phyloP scores from a whole-genome alignment of 2,113 vertebrate genomes.

The Dicerorhinus sumatrensis region DNA sequence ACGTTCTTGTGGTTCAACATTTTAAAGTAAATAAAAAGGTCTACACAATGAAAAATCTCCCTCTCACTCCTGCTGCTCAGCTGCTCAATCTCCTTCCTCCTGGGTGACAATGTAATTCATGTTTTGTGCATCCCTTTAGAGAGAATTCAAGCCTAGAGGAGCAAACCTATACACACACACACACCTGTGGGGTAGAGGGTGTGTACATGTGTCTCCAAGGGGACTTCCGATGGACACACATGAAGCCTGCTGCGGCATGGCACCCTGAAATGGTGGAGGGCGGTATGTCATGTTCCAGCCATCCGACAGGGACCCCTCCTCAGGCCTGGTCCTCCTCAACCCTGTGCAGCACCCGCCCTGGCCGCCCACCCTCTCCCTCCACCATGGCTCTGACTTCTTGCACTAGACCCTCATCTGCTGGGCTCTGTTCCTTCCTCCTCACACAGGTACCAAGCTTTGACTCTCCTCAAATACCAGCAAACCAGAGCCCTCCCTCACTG shows the following conservation, averaged over 20 bases:
- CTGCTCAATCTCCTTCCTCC: not conserved
- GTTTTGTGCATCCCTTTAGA: not conserved
- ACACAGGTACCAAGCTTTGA: fast-evolving
- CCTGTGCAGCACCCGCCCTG: not conserved
- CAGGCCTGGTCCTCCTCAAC: fast-evolving
- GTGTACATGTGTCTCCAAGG: not conserved
- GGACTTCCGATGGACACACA: not conserved
- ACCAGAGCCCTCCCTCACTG: not conserved
- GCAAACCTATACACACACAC: not conserved
- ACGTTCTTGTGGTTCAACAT: not conserved
- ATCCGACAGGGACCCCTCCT: not conserved
- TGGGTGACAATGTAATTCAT: not conserved
- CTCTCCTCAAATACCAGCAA: not conserved
- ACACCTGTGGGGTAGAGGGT: not conserved
- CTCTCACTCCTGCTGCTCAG: not conserved
- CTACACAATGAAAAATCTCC: not conserved
- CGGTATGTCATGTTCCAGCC: not conserved
- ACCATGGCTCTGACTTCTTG: fast-evolving
- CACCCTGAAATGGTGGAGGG: not conserved
- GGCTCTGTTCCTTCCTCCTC: not conserved
- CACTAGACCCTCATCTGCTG: not conserved
- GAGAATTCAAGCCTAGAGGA: not conserved
- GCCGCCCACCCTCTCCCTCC: not conserved
- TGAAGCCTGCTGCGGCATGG: not conserved
- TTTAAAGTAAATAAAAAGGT: not conserved